A percentile compares a stretch with the other conserved stretches of the same genome.
Evolutionary conservation across 53 echinoderm and acorn worm species (phyloP).

Genomic region (Paracentrotus lividus): DNA sequence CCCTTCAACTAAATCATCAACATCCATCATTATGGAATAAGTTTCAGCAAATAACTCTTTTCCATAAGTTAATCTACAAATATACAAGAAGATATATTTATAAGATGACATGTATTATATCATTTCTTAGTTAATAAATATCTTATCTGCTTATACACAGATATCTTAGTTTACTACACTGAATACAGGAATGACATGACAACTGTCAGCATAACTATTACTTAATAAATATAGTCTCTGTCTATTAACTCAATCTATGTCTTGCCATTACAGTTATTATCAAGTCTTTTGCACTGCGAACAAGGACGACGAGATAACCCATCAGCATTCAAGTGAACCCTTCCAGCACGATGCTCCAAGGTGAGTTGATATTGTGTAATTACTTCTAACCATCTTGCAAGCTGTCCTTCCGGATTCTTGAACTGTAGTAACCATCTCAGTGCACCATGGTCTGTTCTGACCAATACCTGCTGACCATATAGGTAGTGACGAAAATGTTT

Average conservation of each 20-base stretch:
- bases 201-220: too few relatives aligned
- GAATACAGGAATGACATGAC: too few relatives aligned
- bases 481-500: conserved; percentile 63
- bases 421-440: conserved; percentile 56
- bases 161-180: too few relatives aligned
- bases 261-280: background rate
- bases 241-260: too few relatives aligned
- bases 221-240: background rate
- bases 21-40: background rate
- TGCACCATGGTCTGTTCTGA: conserved; percentile 65
- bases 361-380: conserved; percentile 37
- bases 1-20: background rate
- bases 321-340: conserved; percentile 39
- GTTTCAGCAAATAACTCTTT: background rate
- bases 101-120: too few relatives aligned
- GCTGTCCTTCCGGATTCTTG: conserved; percentile 66
- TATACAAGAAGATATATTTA: too few relatives aligned
- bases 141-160: too few relatives aligned
- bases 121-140: too few relatives aligned
- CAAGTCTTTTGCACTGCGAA: background rate
- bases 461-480: conserved; percentile 25
- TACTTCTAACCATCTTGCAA: conserved; percentile 61
- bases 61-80: background rate
- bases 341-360: conserved; percentile 43
- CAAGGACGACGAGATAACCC: conserved; percentile 50